A percentile compares a stretch with the other conserved stretches of the same genome.
Conservation (phyloP, 2,888 invertebrate genomes). For the Ferrisia virgata region DNA sequence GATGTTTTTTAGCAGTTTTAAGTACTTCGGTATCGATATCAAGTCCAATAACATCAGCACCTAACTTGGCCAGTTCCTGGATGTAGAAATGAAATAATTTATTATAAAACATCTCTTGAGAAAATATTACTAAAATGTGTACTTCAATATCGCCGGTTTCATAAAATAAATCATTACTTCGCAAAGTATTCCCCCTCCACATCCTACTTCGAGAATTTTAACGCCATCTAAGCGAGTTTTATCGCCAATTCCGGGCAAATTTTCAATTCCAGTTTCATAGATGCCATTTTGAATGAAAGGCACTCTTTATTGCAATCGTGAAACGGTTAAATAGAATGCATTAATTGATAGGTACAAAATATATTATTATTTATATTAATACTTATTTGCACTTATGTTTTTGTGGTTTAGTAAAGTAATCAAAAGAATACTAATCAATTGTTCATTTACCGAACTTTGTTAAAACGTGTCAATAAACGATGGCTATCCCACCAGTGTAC, state of each 20-base stretch:
- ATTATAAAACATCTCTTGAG: no score
- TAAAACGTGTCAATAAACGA: conserved; percentile 70
- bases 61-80: conserved; percentile 72
- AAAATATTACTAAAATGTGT: no score
- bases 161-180: conserved; percentile 38
- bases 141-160: background rate
- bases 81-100: conserved; percentile 18
- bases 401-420: background rate
- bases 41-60: conserved; percentile 75
- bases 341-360: no score
- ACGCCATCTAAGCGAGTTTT: conserved; percentile 58
- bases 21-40: conserved; percentile 75
- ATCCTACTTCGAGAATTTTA: conserved; percentile 82
- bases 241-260: conserved; percentile 35
- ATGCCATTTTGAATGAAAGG: conserved; percentile 59
- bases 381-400: background rate
- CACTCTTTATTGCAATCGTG: conserved; percentile 57
- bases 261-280: conserved; percentile 48
- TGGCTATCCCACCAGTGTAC: conserved; percentile 75
- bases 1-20: conserved; percentile 65
- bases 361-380: no score
- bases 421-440: background rate
- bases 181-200: conserved; percentile 64
- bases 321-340: conserved; percentile 25
- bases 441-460: conserved; percentile 60